Percentiles rank a stretch among this genome's conserved stretches.
Conservation (phyloP, 2,113 vertebrate genomes). For the Leptocoma aspasia region DNA sequence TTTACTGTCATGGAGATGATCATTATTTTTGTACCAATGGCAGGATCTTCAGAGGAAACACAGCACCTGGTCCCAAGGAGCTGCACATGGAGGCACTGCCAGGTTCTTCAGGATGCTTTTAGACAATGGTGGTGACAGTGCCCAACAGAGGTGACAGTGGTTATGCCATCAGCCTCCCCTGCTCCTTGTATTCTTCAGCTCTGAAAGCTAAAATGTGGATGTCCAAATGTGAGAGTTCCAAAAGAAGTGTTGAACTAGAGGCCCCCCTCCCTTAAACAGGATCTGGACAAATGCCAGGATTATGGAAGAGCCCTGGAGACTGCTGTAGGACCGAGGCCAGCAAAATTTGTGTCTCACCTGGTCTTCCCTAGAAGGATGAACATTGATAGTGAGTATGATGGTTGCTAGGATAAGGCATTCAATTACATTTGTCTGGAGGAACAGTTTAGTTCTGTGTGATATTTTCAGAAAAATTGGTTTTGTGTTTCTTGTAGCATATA, state of each 20-base stretch:
- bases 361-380: neutral
- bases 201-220: neutral
- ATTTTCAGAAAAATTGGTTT: neutral
- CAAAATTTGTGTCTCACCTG: neutral
- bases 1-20: neutral
- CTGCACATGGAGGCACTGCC: neutral
- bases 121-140: neutral
- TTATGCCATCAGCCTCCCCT: neutral
- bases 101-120: neutral
- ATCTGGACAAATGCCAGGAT: neutral
- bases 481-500: neutral
- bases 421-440: neutral
- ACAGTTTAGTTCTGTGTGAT: neutral
- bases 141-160: neutral
- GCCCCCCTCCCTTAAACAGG: fast-evolving
- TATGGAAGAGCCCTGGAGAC: neutral
- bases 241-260: neutral
- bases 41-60: neutral
- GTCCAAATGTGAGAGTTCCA: neutral
- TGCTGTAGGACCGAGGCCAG: neutral
- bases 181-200: neutral
- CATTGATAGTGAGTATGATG: neutral
- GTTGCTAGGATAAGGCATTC: neutral
- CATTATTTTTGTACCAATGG: neutral
- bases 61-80: neutral